A percentile compares a stretch with the other conserved stretches of the same genome.
Conservation (phyloP, 35 echinoderm and acorn worm genomes). For the Ophiothrix spiculata region DNA sequence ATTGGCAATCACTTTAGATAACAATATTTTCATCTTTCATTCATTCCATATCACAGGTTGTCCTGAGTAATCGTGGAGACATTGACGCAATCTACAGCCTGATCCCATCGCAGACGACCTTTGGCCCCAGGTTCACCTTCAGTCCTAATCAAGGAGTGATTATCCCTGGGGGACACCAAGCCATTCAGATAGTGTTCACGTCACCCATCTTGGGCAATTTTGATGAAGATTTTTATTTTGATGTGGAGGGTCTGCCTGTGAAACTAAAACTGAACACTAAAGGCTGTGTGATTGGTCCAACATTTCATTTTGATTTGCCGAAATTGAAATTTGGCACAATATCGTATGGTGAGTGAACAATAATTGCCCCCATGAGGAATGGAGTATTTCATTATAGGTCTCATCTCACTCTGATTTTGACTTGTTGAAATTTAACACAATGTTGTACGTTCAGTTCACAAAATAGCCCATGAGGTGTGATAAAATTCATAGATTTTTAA, state of each 20-base stretch:
- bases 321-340: slow-evolving; percentile 93
- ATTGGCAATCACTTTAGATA: too few species aligned
- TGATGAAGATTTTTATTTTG: slow-evolving; percentile 79
- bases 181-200: slow-evolving; percentile 85
- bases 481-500: too few species aligned
- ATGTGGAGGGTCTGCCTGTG: slow-evolving; percentile 69
- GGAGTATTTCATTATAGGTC: too few species aligned
- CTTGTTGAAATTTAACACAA: too few species aligned
- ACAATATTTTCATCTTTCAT: not conserved
- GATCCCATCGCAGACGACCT: slow-evolving; percentile 68
- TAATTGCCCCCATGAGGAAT: too few species aligned
- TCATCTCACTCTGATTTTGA: too few species aligned
- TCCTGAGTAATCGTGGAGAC: slow-evolving; percentile 88
- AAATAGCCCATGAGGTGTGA: too few species aligned
- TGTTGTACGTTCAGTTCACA: too few species aligned
- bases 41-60: slow-evolving; percentile 50
- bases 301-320: slow-evolving; percentile 96
- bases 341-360: slow-evolving; percentile 83
- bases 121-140: slow-evolving; percentile 88
- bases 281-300: slow-evolving; percentile 93
- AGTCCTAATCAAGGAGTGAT: slow-evolving; percentile 73
- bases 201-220: slow-evolving; percentile 91
- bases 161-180: slow-evolving; percentile 76
- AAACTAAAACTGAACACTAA: slow-evolving; percentile 83
- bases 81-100: slow-evolving; percentile 84